Evolutionary conservation across 2,113 vertebrate species (phyloP).

Genomic region (Dinomys branickii): DNA sequence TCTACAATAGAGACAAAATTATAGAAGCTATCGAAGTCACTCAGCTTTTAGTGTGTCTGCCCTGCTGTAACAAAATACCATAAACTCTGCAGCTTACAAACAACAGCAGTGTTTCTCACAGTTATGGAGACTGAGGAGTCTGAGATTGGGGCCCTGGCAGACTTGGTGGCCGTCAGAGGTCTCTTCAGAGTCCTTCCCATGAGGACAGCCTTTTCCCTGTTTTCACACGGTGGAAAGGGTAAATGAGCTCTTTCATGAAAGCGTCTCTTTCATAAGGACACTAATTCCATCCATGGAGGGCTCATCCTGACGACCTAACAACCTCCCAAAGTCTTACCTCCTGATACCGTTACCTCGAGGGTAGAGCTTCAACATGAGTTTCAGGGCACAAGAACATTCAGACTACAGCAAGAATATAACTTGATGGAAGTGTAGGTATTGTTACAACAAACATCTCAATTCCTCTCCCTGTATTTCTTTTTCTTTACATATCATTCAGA

Average conservation of each 20-base stretch:
- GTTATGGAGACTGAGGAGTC: background rate
- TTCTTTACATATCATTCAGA: background rate
- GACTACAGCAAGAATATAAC: background rate
- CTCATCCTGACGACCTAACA: background rate
- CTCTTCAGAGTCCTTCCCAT: background rate
- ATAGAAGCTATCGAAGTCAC: background rate
- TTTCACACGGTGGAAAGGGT: background rate
- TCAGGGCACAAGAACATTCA: background rate
- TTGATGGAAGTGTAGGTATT: background rate
- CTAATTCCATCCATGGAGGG: background rate
- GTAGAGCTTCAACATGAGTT: background rate
- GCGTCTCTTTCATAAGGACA: background rate
- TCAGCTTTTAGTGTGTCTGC: background rate
- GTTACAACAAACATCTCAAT: background rate
- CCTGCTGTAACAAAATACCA: background rate
- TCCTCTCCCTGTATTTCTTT: background rate
- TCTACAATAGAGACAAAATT: conserved; percentile 22
- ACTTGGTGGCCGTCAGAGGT: background rate
- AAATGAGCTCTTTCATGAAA: background rate
- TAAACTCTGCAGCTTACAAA: background rate
- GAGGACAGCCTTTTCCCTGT: background rate
- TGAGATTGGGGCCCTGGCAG: background rate
- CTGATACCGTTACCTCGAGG: background rate
- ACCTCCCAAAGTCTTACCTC: background rate
- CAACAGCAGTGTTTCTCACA: background rate